phyloP scores from a whole-genome alignment of 2,888 invertebrate species.

The Yponomeuta plumbellus region DNA sequence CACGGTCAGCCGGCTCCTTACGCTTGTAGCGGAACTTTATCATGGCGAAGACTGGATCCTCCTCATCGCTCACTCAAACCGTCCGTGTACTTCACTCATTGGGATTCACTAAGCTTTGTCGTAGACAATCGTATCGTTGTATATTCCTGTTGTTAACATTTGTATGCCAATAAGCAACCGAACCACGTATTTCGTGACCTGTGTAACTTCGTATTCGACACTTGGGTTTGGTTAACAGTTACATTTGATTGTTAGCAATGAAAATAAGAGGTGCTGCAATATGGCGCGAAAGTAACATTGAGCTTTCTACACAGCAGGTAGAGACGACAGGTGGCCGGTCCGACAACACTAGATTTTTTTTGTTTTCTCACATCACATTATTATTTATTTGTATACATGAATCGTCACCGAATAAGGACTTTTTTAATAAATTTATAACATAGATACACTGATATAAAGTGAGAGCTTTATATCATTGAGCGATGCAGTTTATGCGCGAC shows the following conservation, averaged over 20 bases:
- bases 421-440: background rate
- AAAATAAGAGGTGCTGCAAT: background rate
- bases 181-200: constrained; percentile 60
- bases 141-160: constrained; percentile 49
- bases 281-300: constrained; percentile 59
- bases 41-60: constrained; percentile 53
- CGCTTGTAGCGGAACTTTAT: constrained; percentile 82
- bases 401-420: background rate
- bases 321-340: constrained; percentile 13
- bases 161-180: constrained; percentile 63
- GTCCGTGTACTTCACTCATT: constrained; percentile 43
- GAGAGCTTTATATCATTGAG: background rate
- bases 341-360: background rate
- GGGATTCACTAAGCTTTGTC: constrained; percentile 47
- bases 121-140: constrained; percentile 61
- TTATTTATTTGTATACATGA: background rate
- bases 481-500: background rate
- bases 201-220: constrained; percentile 53
- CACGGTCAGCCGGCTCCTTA: constrained; percentile 67
- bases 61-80: constrained; percentile 33
- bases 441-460: background rate
- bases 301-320: constrained; percentile 30
- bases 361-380: background rate
- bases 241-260: background rate
- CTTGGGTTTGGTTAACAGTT: constrained; percentile 25